Conservation (phyloP, 2,888 invertebrate species). For the Epinotia nisella region DNA sequence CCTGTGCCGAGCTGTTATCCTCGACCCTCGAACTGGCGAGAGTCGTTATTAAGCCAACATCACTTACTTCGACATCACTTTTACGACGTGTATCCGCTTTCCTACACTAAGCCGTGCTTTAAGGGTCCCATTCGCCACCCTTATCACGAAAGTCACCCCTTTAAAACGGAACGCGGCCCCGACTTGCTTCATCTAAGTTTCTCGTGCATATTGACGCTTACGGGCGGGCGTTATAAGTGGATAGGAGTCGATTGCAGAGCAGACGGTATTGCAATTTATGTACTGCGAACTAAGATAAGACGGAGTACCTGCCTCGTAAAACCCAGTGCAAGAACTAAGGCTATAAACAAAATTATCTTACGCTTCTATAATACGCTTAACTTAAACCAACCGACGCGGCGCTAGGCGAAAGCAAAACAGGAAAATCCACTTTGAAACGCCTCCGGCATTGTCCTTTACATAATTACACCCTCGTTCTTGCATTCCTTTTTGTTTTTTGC, state of each 20-base stretch:
- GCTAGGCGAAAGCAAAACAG: slow-evolving; percentile 56
- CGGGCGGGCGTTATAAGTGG: slow-evolving; percentile 14
- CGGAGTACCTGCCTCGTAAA: neutral
- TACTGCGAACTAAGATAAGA: slow-evolving; percentile 5
- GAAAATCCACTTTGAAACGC: slow-evolving; percentile 62
- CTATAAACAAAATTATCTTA: slow-evolving; percentile 35
- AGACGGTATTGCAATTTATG: slow-evolving; percentile 17
- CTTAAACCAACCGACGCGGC: slow-evolving; percentile 47
- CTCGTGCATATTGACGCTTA: slow-evolving; percentile 6
- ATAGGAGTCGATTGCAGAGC: slow-evolving; percentile 10
- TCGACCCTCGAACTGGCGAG: slow-evolving; percentile 44
- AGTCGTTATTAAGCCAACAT: slow-evolving; percentile 56
- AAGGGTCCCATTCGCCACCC: slow-evolving; percentile 56
- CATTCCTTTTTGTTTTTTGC: slow-evolving; percentile 48
- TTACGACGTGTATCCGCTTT: slow-evolving; percentile 66
- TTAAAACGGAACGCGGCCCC: slow-evolving; percentile 48
- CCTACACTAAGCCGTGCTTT: slow-evolving; percentile 57
- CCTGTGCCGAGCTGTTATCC: slow-evolving; percentile 33
- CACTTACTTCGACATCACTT: slow-evolving; percentile 63
- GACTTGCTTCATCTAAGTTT: slow-evolving; percentile 40
- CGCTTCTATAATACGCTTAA: slow-evolving; percentile 46
- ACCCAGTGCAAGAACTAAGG: slow-evolving; percentile 1
- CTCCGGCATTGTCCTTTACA: slow-evolving; percentile 58
- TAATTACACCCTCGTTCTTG: slow-evolving; percentile 50
- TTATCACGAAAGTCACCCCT: slow-evolving; percentile 59